phyloP scores from a whole-genome alignment of 1,140 invertebrate species.

The Macrocentrus cingulum region DNA sequence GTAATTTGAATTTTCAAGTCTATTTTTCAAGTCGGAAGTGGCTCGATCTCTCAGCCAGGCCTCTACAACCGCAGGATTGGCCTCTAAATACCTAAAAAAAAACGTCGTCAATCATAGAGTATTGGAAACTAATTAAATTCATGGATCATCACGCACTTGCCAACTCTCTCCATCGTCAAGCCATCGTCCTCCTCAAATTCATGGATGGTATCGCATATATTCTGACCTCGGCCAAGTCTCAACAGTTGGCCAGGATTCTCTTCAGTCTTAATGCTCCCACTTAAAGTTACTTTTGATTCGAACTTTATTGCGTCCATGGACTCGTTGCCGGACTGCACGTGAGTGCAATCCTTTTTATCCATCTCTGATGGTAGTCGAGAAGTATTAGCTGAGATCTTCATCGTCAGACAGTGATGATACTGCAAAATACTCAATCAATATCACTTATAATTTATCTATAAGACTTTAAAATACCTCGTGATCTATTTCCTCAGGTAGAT shows the following conservation, averaged over 20 bases:
- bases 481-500: constrained; percentile 43
- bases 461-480: constrained; percentile 39
- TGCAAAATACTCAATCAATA: background rate
- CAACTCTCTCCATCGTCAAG: constrained; percentile 50
- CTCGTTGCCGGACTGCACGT: constrained; percentile 36
- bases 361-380: constrained; percentile 44
- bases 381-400: constrained; percentile 57
- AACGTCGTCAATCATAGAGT: too few species aligned
- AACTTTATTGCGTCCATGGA: constrained; percentile 25
- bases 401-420: constrained; percentile 28
- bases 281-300: constrained; percentile 48
- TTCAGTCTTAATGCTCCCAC: constrained; percentile 40
- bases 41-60: constrained; percentile 75
- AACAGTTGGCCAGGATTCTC: constrained; percentile 37
- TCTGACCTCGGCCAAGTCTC: constrained; percentile 39
- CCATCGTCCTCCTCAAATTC: constrained; percentile 47
- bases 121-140: too few species aligned
- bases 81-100: constrained; percentile 56
- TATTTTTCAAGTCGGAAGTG: constrained; percentile 63
- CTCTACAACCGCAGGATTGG: constrained; percentile 65
- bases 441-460: background rate
- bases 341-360: constrained; percentile 42
- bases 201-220: constrained; percentile 41
- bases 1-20: constrained; percentile 48
- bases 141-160: constrained; percentile 47